These are phyloP conservation scores for Allobates femoralis DNA, from an alignment of 2,797 vertebrate genomes.

Conservation along the genomic window DNA sequence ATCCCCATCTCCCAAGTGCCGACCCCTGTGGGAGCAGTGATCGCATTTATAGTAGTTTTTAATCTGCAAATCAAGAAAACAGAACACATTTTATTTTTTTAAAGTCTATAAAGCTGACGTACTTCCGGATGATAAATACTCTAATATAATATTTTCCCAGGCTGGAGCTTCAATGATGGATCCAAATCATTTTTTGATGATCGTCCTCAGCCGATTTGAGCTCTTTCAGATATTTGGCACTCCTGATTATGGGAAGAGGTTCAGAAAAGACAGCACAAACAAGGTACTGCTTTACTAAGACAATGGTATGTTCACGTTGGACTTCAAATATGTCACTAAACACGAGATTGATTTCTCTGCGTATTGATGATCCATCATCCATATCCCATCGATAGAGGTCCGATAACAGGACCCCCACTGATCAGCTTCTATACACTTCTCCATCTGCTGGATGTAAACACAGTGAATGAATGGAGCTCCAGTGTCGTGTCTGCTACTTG, in stretches of 20 bases:
- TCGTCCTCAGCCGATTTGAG: conserved; percentile 93
- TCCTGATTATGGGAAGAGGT: conserved; percentile 89
- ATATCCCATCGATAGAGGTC: no score
- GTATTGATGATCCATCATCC: not conserved
- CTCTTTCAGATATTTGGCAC: conserved; percentile 94
- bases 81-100: not conserved
- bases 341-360: no score
- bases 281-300: conserved; percentile 79
- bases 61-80: not conserved
- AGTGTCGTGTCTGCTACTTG: no score
- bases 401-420: no score
- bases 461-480: no score
- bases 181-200: conserved; percentile 98
- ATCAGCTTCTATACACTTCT: no score
- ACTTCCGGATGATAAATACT: not conserved
- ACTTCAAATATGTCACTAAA: not conserved
- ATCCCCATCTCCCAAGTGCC: no score
- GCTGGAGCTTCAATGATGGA: conserved; percentile 98
- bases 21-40: no score
- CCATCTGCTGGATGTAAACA: no score
- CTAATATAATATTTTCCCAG: conserved; percentile 71
- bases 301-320: not conserved
- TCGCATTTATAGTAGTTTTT: not conserved
- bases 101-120: not conserved
- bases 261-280: conserved; percentile 86